phyloP scores from a whole-genome alignment of 2,113 vertebrate genomes.

The Rostratula benghalensis region DNA sequence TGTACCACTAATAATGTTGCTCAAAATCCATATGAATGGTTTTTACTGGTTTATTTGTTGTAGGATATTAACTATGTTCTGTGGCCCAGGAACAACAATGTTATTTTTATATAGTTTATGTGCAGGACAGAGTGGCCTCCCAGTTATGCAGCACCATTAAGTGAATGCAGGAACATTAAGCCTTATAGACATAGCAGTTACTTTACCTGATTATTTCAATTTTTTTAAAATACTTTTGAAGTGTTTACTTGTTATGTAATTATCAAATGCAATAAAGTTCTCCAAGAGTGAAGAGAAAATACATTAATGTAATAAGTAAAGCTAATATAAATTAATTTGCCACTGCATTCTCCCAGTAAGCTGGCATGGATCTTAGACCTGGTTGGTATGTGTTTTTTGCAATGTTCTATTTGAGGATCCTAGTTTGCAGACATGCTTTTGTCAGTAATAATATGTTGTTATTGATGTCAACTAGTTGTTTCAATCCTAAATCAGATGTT shows the following conservation, averaged over 20 bases:
- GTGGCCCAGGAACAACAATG: not conserved
- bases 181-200: not conserved
- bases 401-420: not conserved
- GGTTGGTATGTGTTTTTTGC: not conserved
- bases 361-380: not conserved
- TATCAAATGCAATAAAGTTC: not conserved
- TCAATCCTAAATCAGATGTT: not conserved
- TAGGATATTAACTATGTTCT: not conserved
- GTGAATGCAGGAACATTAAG: not conserved
- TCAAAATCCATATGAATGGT: not conserved
- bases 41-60: not conserved
- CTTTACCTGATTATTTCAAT: not conserved
- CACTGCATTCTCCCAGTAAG: not conserved
- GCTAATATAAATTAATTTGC: not conserved
- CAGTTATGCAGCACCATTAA: not conserved
- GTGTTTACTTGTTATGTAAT: not conserved
- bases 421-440: not conserved
- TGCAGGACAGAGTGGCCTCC: not conserved
- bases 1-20: not conserved
- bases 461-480: not conserved
- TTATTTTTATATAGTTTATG: not conserved
- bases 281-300: not conserved
- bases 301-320: not conserved
- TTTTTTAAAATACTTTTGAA: not conserved
- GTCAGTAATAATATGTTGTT: not conserved